These are phyloP conservation scores for Heliocidaris tuberculata DNA, from an alignment of 35 echinoderm and acorn worm species.

Conservation along the genomic window DNA sequence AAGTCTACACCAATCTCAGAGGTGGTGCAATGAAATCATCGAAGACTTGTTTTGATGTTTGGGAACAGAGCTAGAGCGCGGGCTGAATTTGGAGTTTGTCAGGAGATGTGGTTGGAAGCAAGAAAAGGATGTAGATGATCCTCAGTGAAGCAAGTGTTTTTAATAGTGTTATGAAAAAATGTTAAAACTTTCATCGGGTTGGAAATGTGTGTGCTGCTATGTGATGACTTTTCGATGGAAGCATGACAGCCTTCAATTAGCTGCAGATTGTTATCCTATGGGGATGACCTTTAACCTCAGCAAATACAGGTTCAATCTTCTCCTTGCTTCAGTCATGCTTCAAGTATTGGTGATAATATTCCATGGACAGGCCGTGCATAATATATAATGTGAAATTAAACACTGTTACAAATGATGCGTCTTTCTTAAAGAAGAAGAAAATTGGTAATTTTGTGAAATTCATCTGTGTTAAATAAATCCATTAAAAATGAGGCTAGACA, in stretches of 20 bases:
- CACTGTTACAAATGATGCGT: not conserved
- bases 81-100: not conserved
- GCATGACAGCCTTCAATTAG: not conserved
- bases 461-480: not conserved
- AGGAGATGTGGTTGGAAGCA: not conserved
- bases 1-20: not conserved
- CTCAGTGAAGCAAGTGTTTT: not conserved
- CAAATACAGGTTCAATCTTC: not conserved
- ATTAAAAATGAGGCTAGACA: not conserved
- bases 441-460: not conserved
- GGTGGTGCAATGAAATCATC: not conserved
- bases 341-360: not conserved
- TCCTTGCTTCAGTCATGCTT: not conserved
- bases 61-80: not conserved
- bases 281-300: not conserved
- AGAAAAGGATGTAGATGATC: not conserved
- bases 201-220: conserved; percentile 16
- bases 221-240: not conserved
- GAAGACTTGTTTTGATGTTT: not conserved
- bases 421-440: not conserved
- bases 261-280: not conserved
- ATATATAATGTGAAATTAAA: not conserved
- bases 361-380: not conserved
- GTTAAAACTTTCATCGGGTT: not conserved
- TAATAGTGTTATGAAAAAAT: not conserved